Evolutionary conservation across 2,888 invertebrate species (phyloP).

Genomic region (Torymus auratus): DNA sequence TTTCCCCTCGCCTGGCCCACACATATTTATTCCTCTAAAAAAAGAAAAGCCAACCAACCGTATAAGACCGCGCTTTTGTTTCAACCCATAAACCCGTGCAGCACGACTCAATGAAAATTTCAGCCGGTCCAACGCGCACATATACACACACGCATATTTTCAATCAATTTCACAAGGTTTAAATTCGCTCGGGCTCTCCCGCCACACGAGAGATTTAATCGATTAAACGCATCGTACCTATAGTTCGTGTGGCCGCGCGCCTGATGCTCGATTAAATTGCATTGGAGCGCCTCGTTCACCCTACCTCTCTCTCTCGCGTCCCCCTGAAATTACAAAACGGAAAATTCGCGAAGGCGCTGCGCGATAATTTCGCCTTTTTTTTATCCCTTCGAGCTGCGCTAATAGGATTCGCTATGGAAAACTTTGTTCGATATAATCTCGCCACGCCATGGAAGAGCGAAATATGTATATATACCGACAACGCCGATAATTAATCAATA

Average conservation of each 20-base stretch:
- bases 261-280: conserved; percentile 28
- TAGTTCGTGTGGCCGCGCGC: background rate
- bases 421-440: conserved; percentile 17
- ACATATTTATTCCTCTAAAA: background rate
- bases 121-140: background rate
- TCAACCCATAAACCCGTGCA: background rate
- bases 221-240: conserved; percentile 28
- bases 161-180: conserved; percentile 32
- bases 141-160: conserved; percentile 6
- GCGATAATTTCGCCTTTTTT: background rate
- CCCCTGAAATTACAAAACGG: conserved; percentile 23
- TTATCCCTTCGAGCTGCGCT: background rate
- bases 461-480: background rate
- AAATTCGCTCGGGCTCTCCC: background rate
- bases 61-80: conserved; percentile 6
- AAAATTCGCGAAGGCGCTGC: conserved; percentile 5
- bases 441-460: background rate
- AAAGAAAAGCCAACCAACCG: background rate
- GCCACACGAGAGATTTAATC: conserved; percentile 13
- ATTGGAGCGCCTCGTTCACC: background rate
- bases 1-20: background rate
- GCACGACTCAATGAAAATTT: conserved; percentile 5
- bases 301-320: background rate
- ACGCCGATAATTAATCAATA: conserved; percentile 64
- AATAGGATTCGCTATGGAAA: background rate